Base-by-base conservation (phyloP, 1,140 invertebrate species). In the Scaptomyza pallida region DNA sequence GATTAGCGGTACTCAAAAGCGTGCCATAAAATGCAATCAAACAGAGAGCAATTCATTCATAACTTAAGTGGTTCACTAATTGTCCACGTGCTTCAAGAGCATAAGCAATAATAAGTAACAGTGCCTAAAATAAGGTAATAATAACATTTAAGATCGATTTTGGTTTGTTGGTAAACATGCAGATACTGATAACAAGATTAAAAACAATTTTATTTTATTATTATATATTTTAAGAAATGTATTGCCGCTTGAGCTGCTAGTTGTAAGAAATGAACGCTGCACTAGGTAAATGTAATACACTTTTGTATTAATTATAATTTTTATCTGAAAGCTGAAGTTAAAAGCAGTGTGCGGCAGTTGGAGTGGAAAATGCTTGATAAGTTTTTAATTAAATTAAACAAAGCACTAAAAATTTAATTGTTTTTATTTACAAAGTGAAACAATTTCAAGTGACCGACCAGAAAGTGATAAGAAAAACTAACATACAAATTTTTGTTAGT, bases 351-450 rank as follows among this genome's bases (percentile, higher is more conserved):
- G 35, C 13, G 13, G 45, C 68, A 55, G 30, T 33, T 33, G 26
- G 30, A 72, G 52, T 71, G 68, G 68, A 59, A 72, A 72, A 59
- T 59, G 55, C 55, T 72, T 68, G 56, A 68, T 67, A 72, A 68
- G 43, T 61, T 72, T 72, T 72, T 37, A 72, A 72, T 72, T 72
- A 72, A 72, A 61, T 48, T 55, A 30, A 16, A 60, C 55, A 68
- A 72, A 55, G 35, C 21, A 54, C 35, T 40, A 47, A 55, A 68
- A 68, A 50, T 26, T 1, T 35, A 68, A 72, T 72, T 72, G 64
- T 72, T 72, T 50, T 55, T 68, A 68, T 68, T 68, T 65, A 56
- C 67, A 64, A 63, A 33, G 21, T 44, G 60, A 26, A 54, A 54
- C 41, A 55, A n/a, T 65, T 56, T 64, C 21, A 44, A 48, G 51